Evolutionary conservation across 2,113 vertebrate genomes (phyloP).

Genomic region (Calyptomena viridis): DNA sequence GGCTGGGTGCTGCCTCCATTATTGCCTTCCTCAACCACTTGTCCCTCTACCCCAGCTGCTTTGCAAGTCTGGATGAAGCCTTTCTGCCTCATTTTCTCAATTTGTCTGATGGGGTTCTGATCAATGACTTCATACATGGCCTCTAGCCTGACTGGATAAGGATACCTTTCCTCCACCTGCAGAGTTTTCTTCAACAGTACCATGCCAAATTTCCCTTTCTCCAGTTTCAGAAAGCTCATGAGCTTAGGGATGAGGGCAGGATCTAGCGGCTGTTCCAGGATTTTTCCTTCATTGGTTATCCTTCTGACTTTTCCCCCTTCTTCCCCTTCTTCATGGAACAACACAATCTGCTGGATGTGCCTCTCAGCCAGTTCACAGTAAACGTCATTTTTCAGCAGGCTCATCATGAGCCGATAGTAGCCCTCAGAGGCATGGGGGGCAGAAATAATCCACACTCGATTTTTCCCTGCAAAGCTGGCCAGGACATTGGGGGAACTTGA

Average conservation of each 20-base stretch:
- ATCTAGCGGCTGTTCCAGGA: constrained; percentile 90
- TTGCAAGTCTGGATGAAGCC: constrained; percentile 94
- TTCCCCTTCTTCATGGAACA: constrained; percentile 94
- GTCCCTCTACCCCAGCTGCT: constrained; percentile 90
- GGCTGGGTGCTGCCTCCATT: constrained; percentile 6
- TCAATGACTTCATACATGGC: constrained; percentile 96
- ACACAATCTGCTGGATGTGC: constrained; percentile 92
- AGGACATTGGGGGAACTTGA: constrained; percentile 88
- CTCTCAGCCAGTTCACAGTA: constrained; percentile 95
- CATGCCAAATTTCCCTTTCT: constrained; percentile 98
- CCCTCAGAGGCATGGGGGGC: constrained; percentile 92
- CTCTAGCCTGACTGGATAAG: constrained; percentile 94
- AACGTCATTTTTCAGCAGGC: constrained; percentile 90
- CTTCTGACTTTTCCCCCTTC: constrained; percentile 88
- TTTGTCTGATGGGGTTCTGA: constrained; percentile 87
- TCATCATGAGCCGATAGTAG: constrained; percentile 98
- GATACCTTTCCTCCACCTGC: constrained; percentile 94
- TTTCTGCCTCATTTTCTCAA: constrained; percentile 93
- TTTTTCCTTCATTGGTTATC: constrained; percentile 88
- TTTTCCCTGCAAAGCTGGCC: constrained; percentile 93
- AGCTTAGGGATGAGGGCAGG: constrained; percentile 87
- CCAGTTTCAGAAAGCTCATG: constrained; percentile 92
- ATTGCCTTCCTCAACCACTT: constrained; percentile 80
- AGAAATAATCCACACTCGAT: constrained; percentile 91
- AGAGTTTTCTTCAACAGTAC: constrained; percentile 94